phyloP scores from a whole-genome alignment of 2,888 invertebrate species.

The Ctenicera cuprea region DNA sequence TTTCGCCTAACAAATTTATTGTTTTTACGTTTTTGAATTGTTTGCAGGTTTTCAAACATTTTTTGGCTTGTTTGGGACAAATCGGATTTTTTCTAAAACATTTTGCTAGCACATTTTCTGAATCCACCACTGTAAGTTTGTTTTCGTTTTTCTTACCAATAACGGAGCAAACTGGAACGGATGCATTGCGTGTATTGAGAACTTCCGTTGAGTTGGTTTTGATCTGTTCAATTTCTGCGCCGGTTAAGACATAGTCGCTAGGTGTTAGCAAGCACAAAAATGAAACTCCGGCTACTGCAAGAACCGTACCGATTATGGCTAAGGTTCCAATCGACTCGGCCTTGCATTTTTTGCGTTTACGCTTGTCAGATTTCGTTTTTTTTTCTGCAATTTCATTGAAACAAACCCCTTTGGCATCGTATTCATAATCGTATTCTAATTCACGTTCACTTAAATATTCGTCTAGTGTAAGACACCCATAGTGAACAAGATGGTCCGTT shows the following conservation, averaged over 20 bases:
- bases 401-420: constrained; percentile 32
- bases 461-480: constrained; percentile 59
- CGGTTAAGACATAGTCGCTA: background rate
- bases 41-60: constrained; percentile 16
- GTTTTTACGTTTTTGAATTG: background rate
- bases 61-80: background rate
- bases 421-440: constrained; percentile 57
- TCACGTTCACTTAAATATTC: constrained; percentile 59
- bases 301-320: constrained; percentile 61
- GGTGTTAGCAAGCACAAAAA: constrained; percentile 62
- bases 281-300: constrained; percentile 64
- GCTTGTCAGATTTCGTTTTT: constrained; percentile 15
- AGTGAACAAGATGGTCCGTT: background rate
- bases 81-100: background rate
- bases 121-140: constrained; percentile 7
- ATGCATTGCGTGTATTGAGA: background rate
- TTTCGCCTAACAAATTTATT: constrained; percentile 9
- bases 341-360: constrained; percentile 56
- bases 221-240: constrained; percentile 22
- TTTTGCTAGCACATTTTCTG: background rate
- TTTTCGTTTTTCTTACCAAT: background rate
- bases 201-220: background rate
- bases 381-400: background rate
- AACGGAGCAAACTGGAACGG: background rate
- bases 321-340: constrained; percentile 60